Conservation (phyloP, 1,140 invertebrate genomes). For the Myzus persicae region DNA sequence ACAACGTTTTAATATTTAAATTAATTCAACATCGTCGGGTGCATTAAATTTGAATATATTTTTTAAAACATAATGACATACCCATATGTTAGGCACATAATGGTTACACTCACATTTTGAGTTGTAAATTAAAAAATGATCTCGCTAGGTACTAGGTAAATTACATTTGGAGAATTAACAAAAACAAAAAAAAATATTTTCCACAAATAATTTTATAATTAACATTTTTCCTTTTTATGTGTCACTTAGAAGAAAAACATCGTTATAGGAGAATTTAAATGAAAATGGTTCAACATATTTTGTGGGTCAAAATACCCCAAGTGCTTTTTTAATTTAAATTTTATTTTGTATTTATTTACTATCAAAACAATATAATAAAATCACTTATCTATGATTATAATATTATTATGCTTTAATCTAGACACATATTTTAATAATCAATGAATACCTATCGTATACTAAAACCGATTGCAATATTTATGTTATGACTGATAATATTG, state of each 20-base stretch:
- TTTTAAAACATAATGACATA: background rate
- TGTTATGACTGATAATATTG: background rate
- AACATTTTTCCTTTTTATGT: background rate
- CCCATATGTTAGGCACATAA: background rate
- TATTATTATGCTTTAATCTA: background rate
- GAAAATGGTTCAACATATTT: background rate
- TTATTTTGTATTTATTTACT: background rate
- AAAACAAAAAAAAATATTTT: background rate
- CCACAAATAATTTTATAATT: background rate
- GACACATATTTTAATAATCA: background rate
- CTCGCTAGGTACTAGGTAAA: no score
- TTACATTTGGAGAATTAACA: background rate
- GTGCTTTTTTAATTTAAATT: background rate
- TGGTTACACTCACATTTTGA: background rate
- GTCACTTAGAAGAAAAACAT: background rate
- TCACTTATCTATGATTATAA: background rate
- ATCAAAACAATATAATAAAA: background rate
- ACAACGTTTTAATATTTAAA: background rate
- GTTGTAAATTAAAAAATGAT: background rate
- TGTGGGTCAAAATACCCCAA: background rate
- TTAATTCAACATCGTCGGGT: background rate
- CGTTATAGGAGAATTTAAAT: background rate
- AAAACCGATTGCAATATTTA: background rate
- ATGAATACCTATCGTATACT: background rate
- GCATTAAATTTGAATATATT: background rate